Percentiles rank a stretch among this genome's conserved stretches.
These are phyloP conservation scores for Lamprotornis superbus DNA, from an alignment of 2,113 vertebrate genomes.

Conservation along the genomic window DNA sequence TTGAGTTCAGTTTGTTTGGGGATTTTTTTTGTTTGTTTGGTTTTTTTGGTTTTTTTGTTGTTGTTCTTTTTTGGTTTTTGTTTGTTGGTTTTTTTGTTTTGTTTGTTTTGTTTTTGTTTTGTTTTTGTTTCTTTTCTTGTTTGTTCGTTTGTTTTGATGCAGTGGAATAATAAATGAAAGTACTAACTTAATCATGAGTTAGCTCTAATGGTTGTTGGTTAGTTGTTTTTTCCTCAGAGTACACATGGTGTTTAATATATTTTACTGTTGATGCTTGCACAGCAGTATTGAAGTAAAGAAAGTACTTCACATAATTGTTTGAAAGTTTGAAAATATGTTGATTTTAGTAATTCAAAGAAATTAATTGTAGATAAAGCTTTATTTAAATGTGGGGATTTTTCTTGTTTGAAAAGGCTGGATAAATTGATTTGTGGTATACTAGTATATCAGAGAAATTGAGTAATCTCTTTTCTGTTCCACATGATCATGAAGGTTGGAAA, in stretches of 20 bases:
- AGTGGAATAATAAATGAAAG: not conserved
- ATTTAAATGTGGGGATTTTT: not conserved
- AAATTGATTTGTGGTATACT: not conserved
- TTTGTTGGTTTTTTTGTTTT: no score
- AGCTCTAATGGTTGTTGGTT: not conserved
- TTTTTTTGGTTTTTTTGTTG: no score
- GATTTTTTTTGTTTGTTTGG: not conserved
- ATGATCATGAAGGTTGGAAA: not conserved
- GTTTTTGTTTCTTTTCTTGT: no score
- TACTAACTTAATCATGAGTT: not conserved
- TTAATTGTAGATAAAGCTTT: not conserved
- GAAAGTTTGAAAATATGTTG: not conserved
- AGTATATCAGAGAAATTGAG: not conserved
- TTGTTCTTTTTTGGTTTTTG: no score
- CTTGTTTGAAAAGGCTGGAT: not conserved
- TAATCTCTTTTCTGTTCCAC: not conserved
- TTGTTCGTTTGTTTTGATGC: not conserved
- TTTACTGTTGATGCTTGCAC: not conserved
- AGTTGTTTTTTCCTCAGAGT: not conserved
- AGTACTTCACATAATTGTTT: not conserved
- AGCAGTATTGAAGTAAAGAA: not conserved
- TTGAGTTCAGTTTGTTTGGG: not conserved
- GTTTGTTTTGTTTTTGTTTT: not conserved
- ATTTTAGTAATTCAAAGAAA: not conserved
- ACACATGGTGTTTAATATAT: not conserved